Conservation (phyloP, 2,113 vertebrate species). For the Otocyon megalotis region DNA sequence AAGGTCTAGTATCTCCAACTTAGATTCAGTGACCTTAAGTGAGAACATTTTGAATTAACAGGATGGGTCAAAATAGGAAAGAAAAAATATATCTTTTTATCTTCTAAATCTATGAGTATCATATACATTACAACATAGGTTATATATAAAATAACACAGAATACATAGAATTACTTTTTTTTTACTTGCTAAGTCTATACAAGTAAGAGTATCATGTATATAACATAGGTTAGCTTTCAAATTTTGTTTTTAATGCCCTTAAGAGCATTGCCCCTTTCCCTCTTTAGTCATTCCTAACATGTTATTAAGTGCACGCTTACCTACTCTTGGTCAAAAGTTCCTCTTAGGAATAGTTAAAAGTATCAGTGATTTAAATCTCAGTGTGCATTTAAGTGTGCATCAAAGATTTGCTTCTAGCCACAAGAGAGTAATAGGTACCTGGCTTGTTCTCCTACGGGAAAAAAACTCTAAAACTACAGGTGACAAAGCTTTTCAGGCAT, state of each 20-base stretch:
- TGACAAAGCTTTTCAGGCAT: background rate
- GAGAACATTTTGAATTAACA: slow-evolving; percentile 9
- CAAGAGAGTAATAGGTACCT: background rate
- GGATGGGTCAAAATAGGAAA: background rate
- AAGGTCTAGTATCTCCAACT: slow-evolving; percentile 21
- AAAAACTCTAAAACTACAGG: background rate
- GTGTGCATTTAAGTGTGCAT: slow-evolving; percentile 12
- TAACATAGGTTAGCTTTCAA: background rate
- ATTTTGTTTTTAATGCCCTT: background rate
- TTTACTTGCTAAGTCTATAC: background rate
- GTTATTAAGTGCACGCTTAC: background rate
- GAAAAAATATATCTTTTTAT: background rate
- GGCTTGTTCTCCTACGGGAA: background rate
- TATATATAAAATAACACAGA: background rate
- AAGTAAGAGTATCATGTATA: background rate
- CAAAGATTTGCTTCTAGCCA: slow-evolving; percentile 8
- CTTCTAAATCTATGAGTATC: slow-evolving; percentile 10
- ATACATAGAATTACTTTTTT: background rate
- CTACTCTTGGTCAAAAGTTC: background rate
- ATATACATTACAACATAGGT: background rate
- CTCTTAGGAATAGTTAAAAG: background rate
- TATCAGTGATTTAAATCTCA: slow-evolving; percentile 32
- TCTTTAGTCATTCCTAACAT: background rate
- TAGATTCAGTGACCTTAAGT: slow-evolving; percentile 10
- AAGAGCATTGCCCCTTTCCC: background rate